Conservation (phyloP, 2,888 invertebrate species). For the Drepana falcataria region DNA sequence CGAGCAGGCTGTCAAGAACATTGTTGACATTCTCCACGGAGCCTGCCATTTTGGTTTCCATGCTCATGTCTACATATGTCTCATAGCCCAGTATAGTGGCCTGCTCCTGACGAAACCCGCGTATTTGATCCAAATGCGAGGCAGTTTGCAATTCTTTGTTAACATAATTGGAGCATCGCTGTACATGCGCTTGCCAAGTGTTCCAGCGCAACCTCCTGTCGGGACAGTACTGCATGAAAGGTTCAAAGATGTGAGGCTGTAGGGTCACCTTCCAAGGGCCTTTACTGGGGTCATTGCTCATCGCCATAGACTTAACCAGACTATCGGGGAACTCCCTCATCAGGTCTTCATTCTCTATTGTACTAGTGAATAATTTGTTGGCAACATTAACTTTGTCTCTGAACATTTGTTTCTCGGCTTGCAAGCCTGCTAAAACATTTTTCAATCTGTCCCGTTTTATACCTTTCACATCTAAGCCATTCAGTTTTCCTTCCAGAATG, state of each 20-base stretch:
- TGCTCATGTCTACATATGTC: conserved; percentile 90
- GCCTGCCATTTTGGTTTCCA: conserved; percentile 96
- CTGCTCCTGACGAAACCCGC: conserved; percentile 82
- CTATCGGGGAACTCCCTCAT: conserved; percentile 86
- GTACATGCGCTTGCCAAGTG: conserved; percentile 88
- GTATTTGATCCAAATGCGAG: conserved; percentile 86
- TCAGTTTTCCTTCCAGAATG: conserved; percentile 88
- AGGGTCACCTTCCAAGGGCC: conserved; percentile 93
- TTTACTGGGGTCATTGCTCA: conserved; percentile 78
- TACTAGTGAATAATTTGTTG: conserved; percentile 82
- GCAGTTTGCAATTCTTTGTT: conserved; percentile 84
- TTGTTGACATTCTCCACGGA: conserved; percentile 85
- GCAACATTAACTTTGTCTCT: conserved; percentile 82
- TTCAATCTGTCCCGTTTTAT: conserved; percentile 64
- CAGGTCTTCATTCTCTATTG: conserved; percentile 81
- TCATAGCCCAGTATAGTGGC: conserved; percentile 89
- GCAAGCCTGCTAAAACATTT: conserved; percentile 71
- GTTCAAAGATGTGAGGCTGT: conserved; percentile 84
- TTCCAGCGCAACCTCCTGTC: conserved; percentile 88
- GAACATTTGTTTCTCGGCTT: conserved; percentile 80
- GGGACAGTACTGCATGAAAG: conserved; percentile 92
- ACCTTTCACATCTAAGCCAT: conserved; percentile 85
- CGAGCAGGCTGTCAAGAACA: conserved; percentile 82
- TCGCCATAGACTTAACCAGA: conserved; percentile 82
- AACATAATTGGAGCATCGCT: conserved; percentile 82